A percentile compares a stretch with the other conserved stretches of the same genome.
These are phyloP conservation scores for Acrobasis suavella DNA, from an alignment of 2,888 invertebrate species.

Conservation along the genomic window DNA sequence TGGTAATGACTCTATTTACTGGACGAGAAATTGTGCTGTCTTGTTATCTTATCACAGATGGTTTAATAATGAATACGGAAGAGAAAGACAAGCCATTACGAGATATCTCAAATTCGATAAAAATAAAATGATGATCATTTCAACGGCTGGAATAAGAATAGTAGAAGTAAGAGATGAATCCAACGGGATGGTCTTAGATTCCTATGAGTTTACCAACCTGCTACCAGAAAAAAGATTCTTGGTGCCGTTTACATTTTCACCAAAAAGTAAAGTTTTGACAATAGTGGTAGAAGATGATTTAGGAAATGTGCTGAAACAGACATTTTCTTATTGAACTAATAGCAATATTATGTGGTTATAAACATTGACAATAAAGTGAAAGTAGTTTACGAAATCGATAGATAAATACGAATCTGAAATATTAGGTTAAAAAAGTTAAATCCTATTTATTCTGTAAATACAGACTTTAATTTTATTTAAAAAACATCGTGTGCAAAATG, in stretches of 20 bases:
- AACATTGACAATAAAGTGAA: slow-evolving; percentile 65
- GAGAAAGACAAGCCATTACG: slow-evolving; percentile 79
- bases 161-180: slow-evolving; percentile 85
- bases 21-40: slow-evolving; percentile 85
- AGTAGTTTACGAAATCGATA: background rate
- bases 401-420: background rate
- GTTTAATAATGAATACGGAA: slow-evolving; percentile 78
- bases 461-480: background rate
- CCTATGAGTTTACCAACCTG: slow-evolving; percentile 84
- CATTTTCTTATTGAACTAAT: slow-evolving; percentile 74
- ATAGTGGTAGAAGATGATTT: slow-evolving; percentile 86
- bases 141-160: slow-evolving; percentile 84
- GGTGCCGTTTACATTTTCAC: slow-evolving; percentile 78
- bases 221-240: slow-evolving; percentile 82
- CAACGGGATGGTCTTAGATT: slow-evolving; percentile 83
- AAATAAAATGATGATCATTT: slow-evolving; percentile 83
- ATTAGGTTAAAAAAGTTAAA: background rate
- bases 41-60: slow-evolving; percentile 85
- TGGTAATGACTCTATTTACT: slow-evolving; percentile 81
- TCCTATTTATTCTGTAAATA: background rate
- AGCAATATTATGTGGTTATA: slow-evolving; percentile 36
- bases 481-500: background rate
- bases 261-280: slow-evolving; percentile 74
- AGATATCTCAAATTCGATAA: slow-evolving; percentile 79
- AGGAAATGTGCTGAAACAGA: slow-evolving; percentile 86